Evolutionary conservation across 2,113 vertebrate species (phyloP).

Genomic region (Tychaedon coryphoeus): DNA sequence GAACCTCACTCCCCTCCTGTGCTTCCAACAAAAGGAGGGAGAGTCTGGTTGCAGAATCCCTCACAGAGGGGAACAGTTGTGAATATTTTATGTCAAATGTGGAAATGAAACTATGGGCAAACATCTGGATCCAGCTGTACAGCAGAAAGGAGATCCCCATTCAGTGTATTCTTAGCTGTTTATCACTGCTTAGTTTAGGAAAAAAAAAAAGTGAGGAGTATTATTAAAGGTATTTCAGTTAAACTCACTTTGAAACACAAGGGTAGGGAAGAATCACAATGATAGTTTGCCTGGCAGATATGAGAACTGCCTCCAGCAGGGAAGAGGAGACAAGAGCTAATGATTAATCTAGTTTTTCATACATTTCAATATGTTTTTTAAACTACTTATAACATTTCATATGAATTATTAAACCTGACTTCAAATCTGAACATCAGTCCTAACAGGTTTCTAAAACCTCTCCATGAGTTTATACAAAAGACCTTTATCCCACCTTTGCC

Average conservation of each 20-base stretch:
- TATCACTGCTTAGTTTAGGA: neutral
- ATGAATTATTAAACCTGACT: neutral
- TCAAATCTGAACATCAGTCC: neutral
- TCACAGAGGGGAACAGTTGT: neutral
- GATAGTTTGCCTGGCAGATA: neutral
- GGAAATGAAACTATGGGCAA: neutral
- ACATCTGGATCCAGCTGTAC: neutral
- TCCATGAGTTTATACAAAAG: neutral
- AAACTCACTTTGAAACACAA: neutral
- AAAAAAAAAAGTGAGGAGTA: neutral
- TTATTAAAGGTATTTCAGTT: neutral
- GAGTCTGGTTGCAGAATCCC: neutral
- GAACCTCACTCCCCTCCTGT: neutral
- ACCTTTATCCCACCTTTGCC: neutral
- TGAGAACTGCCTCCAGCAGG: neutral
- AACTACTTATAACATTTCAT: neutral
- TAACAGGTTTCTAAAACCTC: neutral
- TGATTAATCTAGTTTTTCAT: neutral
- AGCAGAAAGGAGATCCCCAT: neutral
- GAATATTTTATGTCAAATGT: neutral
- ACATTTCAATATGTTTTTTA: neutral
- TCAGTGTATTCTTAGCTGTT: neutral
- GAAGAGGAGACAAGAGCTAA: neutral
- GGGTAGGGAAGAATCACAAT: neutral
- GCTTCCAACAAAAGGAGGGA: neutral